phyloP scores from a whole-genome alignment of 2,888 invertebrate genomes.

The Diogma glabrata region DNA sequence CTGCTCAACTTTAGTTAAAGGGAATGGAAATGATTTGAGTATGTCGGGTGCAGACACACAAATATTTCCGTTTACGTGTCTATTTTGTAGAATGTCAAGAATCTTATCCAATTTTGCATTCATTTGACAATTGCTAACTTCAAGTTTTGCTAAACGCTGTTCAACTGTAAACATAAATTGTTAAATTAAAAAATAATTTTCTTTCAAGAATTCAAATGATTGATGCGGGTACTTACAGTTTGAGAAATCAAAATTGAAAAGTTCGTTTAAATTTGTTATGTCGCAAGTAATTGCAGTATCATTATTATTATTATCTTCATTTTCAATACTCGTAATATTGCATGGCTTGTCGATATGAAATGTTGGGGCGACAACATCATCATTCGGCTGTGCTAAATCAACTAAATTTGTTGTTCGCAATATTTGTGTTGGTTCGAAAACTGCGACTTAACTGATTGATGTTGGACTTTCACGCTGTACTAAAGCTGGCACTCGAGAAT shows the following conservation, averaged over 20 bases:
- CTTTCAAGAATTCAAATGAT: too few relatives aligned
- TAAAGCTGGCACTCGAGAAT: too few relatives aligned
- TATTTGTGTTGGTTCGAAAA: too few relatives aligned
- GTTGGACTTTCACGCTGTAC: too few relatives aligned
- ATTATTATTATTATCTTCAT: too few relatives aligned
- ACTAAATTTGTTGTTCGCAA: too few relatives aligned
- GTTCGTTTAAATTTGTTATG: background rate
- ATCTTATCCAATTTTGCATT: background rate
- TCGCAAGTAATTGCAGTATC: background rate
- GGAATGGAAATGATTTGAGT: background rate
- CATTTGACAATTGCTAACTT: background rate
- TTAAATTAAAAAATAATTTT: background rate
- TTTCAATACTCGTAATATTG: too few relatives aligned
- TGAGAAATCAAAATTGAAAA: background rate
- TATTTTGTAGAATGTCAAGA: background rate
- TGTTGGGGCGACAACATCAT: too few relatives aligned
- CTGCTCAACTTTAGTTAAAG: background rate
- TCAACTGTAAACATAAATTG: background rate
- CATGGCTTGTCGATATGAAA: too few relatives aligned
- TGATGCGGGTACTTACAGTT: background rate
- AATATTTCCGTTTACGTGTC: too few relatives aligned
- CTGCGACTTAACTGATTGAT: too few relatives aligned
- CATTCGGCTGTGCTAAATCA: too few relatives aligned
- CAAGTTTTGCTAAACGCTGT: background rate
- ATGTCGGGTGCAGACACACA: background rate